Base-by-base conservation (phyloP, 1,140 invertebrate species). In the Aphaenogaster ashmeadi region DNA sequence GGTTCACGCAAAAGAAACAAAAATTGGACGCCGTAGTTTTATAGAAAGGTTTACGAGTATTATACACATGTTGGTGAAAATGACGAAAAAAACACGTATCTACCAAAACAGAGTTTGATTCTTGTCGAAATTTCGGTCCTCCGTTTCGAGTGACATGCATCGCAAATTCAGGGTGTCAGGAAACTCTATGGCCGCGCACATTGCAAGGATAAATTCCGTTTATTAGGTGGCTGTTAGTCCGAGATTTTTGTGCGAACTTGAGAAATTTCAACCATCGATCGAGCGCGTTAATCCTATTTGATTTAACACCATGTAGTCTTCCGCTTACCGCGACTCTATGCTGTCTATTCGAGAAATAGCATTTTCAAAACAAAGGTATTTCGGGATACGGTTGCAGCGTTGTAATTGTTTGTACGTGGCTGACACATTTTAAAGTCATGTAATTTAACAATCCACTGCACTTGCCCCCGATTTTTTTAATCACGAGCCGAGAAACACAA, bases 401-500 rank as follows among this genome's bases (percentile, higher is more conserved):
- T 33, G 38, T 47, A 60, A 81, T 58, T 44, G n/a, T 44, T 27
- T 67, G 47, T 33, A 21, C 64, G 36, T 47, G 3, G 11, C 47
- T 15, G 67, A 60, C 54, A 62, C 11, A 72, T 15, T 83, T 60
- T 47, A 21, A 74, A 83, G 27, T 50, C 67, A 60, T 74, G n/a
- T 74, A 84, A 84, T 84, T 84, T 74, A 84, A 84, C 80, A 21
- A 74, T 83, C 1, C 18, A 6, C 27, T 18, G 27, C 52, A 3
- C 54, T 74, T 58, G 67, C 1, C 18, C 41, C 5, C 54, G 18
- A 60, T 83, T 60, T 84, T 80, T 84, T 84, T 74, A 84, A 84
- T 84, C 41, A 72, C 79, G 69, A 18, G 11, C 18, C 15, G 52
- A 36, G 11, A 38, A 60, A 81, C 7, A 56, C 41, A 71, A 9